phyloP scores from a whole-genome alignment of 2,888 invertebrate species.

The Drosophila vallismaia region DNA sequence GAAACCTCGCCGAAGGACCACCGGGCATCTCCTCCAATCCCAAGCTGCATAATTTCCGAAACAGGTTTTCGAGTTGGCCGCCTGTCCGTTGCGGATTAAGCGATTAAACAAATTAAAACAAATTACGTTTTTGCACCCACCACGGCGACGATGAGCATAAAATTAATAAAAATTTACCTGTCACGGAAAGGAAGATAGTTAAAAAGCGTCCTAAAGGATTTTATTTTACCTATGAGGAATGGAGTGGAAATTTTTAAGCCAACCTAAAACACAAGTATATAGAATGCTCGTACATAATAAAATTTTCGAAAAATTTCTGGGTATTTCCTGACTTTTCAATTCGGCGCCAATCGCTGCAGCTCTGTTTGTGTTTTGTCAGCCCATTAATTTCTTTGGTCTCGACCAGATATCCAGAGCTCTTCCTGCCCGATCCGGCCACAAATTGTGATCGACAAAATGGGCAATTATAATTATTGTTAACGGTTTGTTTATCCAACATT shows the following conservation, averaged over 20 bases:
- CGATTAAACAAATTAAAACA: slow-evolving; percentile 82
- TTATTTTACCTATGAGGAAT: background rate
- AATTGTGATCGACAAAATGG: slow-evolving; percentile 71
- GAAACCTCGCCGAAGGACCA: slow-evolving; percentile 73
- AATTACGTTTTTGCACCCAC: slow-evolving; percentile 80
- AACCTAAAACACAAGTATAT: background rate
- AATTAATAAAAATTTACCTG: slow-evolving; percentile 76
- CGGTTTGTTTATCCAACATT: slow-evolving; percentile 72
- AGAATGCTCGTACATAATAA: too few relatives aligned
- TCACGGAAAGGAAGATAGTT: slow-evolving; percentile 50
- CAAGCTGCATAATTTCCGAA: slow-evolving; percentile 60
- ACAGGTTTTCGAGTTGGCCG: slow-evolving; percentile 35
- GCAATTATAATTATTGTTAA: slow-evolving; percentile 79
- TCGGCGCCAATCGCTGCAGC: slow-evolving; percentile 37
- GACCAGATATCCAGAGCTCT: slow-evolving; percentile 53
- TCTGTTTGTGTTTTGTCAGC: slow-evolving; percentile 76
- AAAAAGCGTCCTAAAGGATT: slow-evolving; percentile 44
- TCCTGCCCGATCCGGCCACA: slow-evolving; percentile 66
- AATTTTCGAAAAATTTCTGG: background rate
- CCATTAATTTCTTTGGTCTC: slow-evolving; percentile 64
- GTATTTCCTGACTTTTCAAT: slow-evolving; percentile 28
- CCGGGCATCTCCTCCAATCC: slow-evolving; percentile 53
- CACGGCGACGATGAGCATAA: slow-evolving; percentile 67
- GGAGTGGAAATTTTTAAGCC: background rate
- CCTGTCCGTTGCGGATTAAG: slow-evolving; percentile 68